phyloP scores from a whole-genome alignment of 2,888 invertebrate species.

The Perithous albicinctus region DNA sequence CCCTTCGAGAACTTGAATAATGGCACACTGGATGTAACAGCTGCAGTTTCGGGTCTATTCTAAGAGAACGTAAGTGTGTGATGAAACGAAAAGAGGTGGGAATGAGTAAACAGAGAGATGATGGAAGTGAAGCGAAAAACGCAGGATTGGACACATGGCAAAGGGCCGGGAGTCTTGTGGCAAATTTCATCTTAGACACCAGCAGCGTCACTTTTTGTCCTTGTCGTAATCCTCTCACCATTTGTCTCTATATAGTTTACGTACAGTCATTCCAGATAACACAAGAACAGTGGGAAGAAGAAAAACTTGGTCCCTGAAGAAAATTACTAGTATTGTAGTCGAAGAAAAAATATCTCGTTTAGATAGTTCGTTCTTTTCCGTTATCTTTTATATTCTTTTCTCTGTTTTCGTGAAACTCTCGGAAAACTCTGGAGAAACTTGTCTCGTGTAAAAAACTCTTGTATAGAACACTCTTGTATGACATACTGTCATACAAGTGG shows the following conservation, averaged over 20 bases:
- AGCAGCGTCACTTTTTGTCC: not conserved
- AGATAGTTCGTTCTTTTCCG: not conserved
- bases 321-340: not conserved
- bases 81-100: constrained; percentile 1
- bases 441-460: not conserved
- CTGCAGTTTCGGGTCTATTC: constrained; percentile 3
- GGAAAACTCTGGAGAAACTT: constrained; percentile 9
- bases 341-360: constrained; percentile 25
- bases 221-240: not conserved
- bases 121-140: constrained; percentile 3
- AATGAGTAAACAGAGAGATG: not conserved
- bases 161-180: constrained; percentile 34
- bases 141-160: constrained; percentile 47
- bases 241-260: not conserved
- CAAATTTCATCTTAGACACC: constrained; percentile 13
- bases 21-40: constrained; percentile 46
- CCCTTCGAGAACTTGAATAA: constrained; percentile 28
- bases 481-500: constrained; percentile 4
- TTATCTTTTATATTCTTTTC: not conserved
- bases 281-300: constrained; percentile 5
- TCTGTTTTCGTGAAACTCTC: constrained; percentile 25
- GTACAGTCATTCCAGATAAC: constrained; percentile 10
- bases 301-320: constrained; percentile 5
- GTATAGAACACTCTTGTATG: no score
- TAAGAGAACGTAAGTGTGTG: not conserved